Evolutionary conservation across 2,888 invertebrate genomes (phyloP).

Genomic region (Drosophila falleni): DNA sequence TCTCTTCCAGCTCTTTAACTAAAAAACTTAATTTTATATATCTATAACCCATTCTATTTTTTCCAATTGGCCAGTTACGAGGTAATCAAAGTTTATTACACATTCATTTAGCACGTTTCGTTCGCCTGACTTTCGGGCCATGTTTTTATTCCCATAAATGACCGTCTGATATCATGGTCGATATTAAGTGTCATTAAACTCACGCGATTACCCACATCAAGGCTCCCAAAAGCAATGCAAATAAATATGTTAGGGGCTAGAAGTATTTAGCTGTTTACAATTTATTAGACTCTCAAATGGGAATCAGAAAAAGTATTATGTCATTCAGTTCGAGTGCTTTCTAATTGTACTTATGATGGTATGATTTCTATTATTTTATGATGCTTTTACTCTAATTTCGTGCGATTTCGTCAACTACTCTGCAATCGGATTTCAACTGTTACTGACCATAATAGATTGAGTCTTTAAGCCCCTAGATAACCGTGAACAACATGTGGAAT

Average conservation of each 20-base stretch:
- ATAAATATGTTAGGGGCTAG: constrained; percentile 3
- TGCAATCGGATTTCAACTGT: not conserved
- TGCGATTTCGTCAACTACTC: constrained; percentile 18
- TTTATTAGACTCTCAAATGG: constrained; percentile 15
- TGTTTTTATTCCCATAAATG: constrained; percentile 28
- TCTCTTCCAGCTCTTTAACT: not conserved
- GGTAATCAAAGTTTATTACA: constrained; percentile 23
- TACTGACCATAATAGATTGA: constrained; percentile 8
- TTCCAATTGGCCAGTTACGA: constrained; percentile 1
- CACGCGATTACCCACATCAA: constrained; percentile 10
- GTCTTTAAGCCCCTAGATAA: constrained; percentile 35
- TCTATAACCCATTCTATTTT: not conserved
- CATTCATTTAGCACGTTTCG: constrained; percentile 43
- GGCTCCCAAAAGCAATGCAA: constrained; percentile 3
- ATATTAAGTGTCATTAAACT: constrained; percentile 35
- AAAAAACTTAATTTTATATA: not conserved
- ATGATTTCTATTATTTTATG: constrained; percentile 23
- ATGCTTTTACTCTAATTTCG: constrained; percentile 9
- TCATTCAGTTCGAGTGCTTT: constrained; percentile 16
- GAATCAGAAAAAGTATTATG: constrained; percentile 15
- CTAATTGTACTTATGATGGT: constrained; percentile 2
- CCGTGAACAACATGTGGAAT: constrained; percentile 5
- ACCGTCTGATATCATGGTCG: constrained; percentile 26
- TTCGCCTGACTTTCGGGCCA: constrained; percentile 25
- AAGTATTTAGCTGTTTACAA: not conserved